A percentile compares a stretch with the other conserved stretches of the same genome.
phyloP scores from a whole-genome alignment of 2,113 vertebrate species.

The Phalacrocorax aristotelis region DNA sequence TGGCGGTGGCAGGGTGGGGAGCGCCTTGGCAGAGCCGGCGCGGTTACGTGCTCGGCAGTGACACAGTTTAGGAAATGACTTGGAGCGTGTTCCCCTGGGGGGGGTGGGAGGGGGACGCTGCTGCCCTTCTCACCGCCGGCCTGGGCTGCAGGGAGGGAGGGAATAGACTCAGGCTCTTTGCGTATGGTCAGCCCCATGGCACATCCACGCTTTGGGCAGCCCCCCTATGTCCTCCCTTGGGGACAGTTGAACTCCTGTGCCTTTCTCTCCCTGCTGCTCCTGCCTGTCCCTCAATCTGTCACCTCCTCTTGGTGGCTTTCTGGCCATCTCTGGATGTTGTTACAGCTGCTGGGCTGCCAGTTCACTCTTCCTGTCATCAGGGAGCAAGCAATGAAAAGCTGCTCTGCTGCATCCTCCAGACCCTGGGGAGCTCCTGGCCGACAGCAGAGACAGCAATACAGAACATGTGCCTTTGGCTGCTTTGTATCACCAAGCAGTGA shows the following conservation, averaged over 20 bases:
- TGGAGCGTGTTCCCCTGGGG: neutral
- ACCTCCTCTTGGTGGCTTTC: neutral
- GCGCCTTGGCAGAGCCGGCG: neutral
- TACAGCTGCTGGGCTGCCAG: neutral
- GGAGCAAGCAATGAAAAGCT: neutral
- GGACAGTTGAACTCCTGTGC: neutral
- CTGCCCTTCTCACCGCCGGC: neutral
- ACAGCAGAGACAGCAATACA: neutral
- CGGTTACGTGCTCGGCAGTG: neutral
- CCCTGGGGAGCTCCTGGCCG: neutral
- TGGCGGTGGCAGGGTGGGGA: neutral
- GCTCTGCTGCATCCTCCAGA: neutral
- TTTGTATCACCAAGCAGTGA: neutral
- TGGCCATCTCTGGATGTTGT: neutral
- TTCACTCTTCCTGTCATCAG: neutral
- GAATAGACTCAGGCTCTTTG: neutral
- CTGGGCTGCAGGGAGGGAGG: neutral
- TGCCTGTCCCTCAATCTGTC: neutral
- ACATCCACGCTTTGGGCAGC: neutral
- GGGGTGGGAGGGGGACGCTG: fast-evolving
- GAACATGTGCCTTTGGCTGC: fast-evolving
- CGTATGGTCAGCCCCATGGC: neutral
- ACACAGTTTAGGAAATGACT: neutral
- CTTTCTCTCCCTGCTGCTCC: neutral
- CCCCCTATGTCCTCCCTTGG: neutral